A percentile compares a stretch with the other conserved stretches of the same genome.
Evolutionary conservation across 2,888 invertebrate genomes (phyloP).

Genomic region (Brassicogethes aeneus): DNA sequence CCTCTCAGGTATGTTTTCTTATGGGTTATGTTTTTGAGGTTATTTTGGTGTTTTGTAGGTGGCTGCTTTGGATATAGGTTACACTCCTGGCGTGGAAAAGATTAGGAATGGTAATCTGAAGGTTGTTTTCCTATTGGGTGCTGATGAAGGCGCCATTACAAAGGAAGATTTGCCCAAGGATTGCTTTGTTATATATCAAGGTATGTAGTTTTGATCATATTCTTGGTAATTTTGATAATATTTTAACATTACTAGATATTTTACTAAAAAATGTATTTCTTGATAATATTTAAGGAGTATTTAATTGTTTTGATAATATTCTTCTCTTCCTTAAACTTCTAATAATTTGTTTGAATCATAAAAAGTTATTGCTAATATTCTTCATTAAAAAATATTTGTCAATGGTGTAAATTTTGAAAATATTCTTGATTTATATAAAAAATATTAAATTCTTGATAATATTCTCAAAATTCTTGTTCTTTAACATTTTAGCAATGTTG

Average conservation of each 20-base stretch:
- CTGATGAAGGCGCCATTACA: slow-evolving; percentile 78
- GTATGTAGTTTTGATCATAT: too few relatives aligned
- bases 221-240: neutral
- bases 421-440: too few relatives aligned
- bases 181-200: slow-evolving; percentile 84
- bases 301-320: slow-evolving; percentile 3
- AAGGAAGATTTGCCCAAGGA: slow-evolving; percentile 70
- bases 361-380: too few relatives aligned
- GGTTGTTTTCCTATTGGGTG: slow-evolving; percentile 84
- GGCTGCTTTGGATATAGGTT: slow-evolving; percentile 93
- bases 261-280: slow-evolving; percentile 2
- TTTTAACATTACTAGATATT: neutral
- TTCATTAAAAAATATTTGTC: too few relatives aligned
- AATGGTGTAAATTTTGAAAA: too few relatives aligned
- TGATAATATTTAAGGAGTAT: neutral
- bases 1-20: slow-evolving; percentile 52
- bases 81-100: slow-evolving; percentile 61
- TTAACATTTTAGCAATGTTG: too few relatives aligned
- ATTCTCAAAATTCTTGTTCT: too few relatives aligned
- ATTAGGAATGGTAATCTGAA: slow-evolving; percentile 56
- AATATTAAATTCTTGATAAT: too few relatives aligned
- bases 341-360: too few relatives aligned
- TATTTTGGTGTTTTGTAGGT: slow-evolving; percentile 41
- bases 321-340: too few relatives aligned
- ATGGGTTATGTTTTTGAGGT: neutral